Percentiles rank a stretch among this genome's conserved stretches.
phyloP scores from a whole-genome alignment of 2,888 invertebrate genomes.

The Eucriotettix oculatus region DNA sequence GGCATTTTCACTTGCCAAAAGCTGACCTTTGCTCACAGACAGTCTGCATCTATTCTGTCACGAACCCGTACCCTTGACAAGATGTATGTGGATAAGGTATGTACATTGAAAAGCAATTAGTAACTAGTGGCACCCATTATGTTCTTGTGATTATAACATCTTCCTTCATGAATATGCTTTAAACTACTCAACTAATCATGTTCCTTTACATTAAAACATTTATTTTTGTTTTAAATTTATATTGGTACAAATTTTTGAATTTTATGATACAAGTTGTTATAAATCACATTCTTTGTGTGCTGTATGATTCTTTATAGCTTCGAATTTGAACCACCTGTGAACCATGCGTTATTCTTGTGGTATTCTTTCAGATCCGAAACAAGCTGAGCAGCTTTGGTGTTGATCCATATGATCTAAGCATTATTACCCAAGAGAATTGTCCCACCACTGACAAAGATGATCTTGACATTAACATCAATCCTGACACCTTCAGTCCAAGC shows the following conservation, averaged over 20 bases:
- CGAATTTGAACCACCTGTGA: no score
- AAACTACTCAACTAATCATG: no score
- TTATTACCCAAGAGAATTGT: slow-evolving; percentile 54
- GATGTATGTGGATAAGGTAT: slow-evolving; percentile 49
- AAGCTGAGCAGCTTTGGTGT: slow-evolving; percentile 45
- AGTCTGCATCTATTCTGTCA: slow-evolving; percentile 67
- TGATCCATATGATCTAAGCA: slow-evolving; percentile 60
- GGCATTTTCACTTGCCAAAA: slow-evolving; percentile 67
- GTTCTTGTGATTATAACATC: no score
- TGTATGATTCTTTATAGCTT: no score
- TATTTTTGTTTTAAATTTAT: no score
- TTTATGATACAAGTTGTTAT: no score
- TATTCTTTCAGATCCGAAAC: slow-evolving; percentile 36
- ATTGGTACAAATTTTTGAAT: no score
- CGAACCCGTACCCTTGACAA: slow-evolving; percentile 54
- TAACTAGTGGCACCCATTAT: background rate
- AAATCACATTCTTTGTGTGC: no score
- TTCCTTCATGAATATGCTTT: no score
- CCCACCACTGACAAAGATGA: slow-evolving; percentile 36
- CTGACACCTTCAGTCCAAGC: slow-evolving; percentile 56
- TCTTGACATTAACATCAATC: slow-evolving; percentile 49
- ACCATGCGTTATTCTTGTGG: no score
- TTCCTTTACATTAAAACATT: no score
- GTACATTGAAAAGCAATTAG: slow-evolving; percentile 8
- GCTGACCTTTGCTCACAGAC: slow-evolving; percentile 53